phyloP scores from a whole-genome alignment of 2,113 vertebrate genomes.

The Pangasianodon hypophthalmus region DNA sequence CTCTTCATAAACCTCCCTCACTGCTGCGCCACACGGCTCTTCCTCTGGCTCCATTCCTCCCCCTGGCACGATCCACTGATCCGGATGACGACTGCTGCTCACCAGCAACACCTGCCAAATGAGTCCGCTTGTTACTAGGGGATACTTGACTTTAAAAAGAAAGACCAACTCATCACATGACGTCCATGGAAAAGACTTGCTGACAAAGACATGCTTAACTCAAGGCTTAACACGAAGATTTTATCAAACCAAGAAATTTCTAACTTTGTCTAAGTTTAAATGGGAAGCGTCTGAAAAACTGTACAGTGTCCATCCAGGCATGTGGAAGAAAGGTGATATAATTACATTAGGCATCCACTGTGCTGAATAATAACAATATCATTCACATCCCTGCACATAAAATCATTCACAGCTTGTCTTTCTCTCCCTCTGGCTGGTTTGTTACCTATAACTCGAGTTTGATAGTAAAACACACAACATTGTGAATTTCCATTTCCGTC shows the following conservation, averaged over 20 bases:
- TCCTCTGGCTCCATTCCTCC: constrained; percentile 98
- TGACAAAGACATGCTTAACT: neutral
- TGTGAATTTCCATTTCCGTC: neutral
- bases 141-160: neutral
- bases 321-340: neutral
- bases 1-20: constrained; percentile 96
- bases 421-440: neutral
- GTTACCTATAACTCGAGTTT: neutral
- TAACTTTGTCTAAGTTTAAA: neutral
- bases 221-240: no score
- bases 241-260: no score
- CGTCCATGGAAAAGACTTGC: no score
- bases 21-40: constrained; percentile 88
- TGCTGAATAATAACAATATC: neutral
- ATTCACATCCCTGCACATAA: neutral
- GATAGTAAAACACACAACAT: neutral
- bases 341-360: neutral
- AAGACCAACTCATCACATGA: neutral
- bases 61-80: constrained; percentile 97
- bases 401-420: neutral
- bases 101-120: constrained; percentile 87
- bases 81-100: constrained; percentile 96
- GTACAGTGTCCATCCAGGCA: no score
- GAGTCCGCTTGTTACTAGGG: constrained; percentile 4
- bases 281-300: neutral